Percentiles rank a stretch among this genome's conserved stretches.
phyloP scores from a whole-genome alignment of 2,113 vertebrate genomes.

The Erpornis zantholeuca region DNA sequence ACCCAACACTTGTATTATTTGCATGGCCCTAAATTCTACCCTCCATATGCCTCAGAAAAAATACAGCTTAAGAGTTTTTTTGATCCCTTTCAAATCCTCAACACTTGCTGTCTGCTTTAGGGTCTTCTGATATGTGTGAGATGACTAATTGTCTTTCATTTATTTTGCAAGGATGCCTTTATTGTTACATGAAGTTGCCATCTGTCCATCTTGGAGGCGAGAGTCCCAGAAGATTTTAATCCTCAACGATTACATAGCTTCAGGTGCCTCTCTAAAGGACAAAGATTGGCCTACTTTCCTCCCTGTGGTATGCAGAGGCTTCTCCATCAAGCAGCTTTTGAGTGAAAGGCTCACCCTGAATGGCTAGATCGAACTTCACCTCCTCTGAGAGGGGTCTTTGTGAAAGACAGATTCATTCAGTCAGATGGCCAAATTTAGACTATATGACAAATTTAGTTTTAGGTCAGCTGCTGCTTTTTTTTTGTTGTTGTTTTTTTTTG shows the following conservation, averaged over 20 bases:
- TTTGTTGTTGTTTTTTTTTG: background rate
- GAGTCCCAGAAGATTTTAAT: conserved; percentile 19
- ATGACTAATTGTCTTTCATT: background rate
- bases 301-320: background rate
- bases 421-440: background rate
- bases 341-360: background rate
- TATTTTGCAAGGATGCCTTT: background rate
- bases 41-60: background rate
- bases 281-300: conserved; percentile 2
- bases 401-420: background rate
- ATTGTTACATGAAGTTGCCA: background rate
- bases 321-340: background rate
- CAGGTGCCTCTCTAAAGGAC: conserved; percentile 5
- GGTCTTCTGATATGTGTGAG: background rate
- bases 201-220: background rate
- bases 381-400: background rate
- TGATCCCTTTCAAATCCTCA: background rate
- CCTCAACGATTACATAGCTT: background rate
- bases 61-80: background rate
- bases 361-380: background rate
- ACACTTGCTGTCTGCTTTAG: background rate
- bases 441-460: background rate
- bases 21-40: background rate
- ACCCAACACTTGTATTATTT: background rate
- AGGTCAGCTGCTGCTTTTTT: background rate